Percentiles rank a stretch among this genome's conserved stretches.
phyloP scores from a whole-genome alignment of 2,113 vertebrate genomes.

The Protobothrops mucrosquamatus region DNA sequence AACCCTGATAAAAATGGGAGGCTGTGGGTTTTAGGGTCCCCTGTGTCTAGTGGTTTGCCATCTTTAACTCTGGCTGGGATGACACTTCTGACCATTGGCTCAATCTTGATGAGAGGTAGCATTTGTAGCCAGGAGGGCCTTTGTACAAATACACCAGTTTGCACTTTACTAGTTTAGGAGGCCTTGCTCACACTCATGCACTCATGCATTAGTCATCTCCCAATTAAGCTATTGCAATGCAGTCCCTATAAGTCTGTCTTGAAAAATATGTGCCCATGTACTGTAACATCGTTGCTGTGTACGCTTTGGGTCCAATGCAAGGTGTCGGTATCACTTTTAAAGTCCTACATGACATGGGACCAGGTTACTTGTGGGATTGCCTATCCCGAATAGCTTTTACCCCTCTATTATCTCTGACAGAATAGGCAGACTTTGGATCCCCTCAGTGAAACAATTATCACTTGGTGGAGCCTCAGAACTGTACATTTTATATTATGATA shows the following conservation, averaged over 20 bases:
- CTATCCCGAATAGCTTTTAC: background rate
- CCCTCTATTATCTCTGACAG: background rate
- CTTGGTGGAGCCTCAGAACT: background rate
- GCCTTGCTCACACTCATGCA: background rate
- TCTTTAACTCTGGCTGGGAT: background rate
- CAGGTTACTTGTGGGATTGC: background rate
- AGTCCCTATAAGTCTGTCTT: background rate
- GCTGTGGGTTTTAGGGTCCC: background rate
- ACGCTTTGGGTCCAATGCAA: background rate
- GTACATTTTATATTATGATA: background rate
- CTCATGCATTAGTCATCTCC: background rate
- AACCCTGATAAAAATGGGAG: background rate
- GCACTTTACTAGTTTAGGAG: background rate
- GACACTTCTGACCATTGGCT: background rate
- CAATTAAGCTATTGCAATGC: background rate
- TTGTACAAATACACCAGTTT: background rate
- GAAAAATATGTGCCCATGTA: background rate
- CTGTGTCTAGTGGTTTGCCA: background rate
- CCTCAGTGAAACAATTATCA: background rate
- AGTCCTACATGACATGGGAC: background rate
- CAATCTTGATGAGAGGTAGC: background rate
- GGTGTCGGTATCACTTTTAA: background rate
- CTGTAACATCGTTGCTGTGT: background rate
- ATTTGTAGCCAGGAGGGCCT: background rate
- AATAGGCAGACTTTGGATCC: background rate